These are phyloP conservation scores for Phodopus roborovskii DNA, from an alignment of 2,113 vertebrate species.

Conservation along the genomic window DNA sequence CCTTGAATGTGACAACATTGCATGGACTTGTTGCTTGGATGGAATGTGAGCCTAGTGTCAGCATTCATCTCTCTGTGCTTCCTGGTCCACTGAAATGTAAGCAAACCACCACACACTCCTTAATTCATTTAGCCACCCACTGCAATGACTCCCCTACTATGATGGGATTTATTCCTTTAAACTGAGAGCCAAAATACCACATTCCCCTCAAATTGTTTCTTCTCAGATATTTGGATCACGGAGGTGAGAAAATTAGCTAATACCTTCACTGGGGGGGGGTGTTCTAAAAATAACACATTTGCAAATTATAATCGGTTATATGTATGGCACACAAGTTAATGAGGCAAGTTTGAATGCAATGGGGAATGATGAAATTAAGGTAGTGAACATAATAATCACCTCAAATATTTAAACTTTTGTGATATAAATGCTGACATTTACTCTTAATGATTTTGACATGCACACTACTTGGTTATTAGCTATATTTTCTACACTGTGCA, in stretches of 20 bases:
- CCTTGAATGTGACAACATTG: neutral
- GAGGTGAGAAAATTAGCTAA: neutral
- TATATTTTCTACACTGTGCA: neutral
- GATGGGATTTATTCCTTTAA: neutral
- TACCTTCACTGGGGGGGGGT: neutral
- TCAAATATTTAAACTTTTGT: neutral
- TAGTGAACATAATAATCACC: neutral
- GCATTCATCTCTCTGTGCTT: neutral
- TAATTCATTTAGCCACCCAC: neutral
- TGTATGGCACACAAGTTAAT: neutral
- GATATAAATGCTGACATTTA: constrained; percentile 3
- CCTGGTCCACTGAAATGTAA: neutral
- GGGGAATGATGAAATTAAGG: neutral
- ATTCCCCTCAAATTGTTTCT: too few relatives aligned
- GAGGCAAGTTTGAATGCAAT: neutral
- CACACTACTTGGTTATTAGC: neutral
- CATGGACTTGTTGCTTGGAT: neutral
- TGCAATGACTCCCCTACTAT: neutral
- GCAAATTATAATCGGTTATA: neutral
- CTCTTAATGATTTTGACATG: neutral
- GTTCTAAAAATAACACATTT: neutral
- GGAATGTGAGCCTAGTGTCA: neutral
- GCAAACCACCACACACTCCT: neutral
- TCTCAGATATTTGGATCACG: neutral
- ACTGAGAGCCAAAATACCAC: neutral